phyloP scores from a whole-genome alignment of 2,888 invertebrate species.

The Andrena flavipes region DNA sequence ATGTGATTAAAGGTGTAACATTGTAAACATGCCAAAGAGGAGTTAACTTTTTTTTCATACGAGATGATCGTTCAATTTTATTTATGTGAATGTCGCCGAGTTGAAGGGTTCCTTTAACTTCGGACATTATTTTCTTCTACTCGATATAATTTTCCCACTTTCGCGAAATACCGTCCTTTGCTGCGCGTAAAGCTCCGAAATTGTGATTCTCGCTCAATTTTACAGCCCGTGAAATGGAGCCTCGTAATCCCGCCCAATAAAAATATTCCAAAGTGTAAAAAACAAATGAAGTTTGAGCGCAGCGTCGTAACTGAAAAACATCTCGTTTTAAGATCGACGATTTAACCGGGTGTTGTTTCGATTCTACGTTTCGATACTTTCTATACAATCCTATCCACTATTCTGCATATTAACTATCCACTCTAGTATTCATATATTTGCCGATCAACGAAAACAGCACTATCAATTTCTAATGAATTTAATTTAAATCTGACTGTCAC shows the following conservation, averaged over 20 bases:
- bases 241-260: slow-evolving; percentile 25
- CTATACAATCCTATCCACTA: neutral
- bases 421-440: neutral
- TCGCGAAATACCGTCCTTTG: slow-evolving; percentile 14
- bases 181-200: slow-evolving; percentile 14
- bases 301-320: slow-evolving; percentile 11
- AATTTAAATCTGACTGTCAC: neutral
- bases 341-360: neutral
- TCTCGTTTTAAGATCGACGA: neutral
- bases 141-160: slow-evolving; percentile 12
- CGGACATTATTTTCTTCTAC: neutral
- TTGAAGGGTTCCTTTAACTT: neutral
- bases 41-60: too few relatives aligned
- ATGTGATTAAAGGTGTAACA: too few relatives aligned
- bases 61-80: too few relatives aligned
- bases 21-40: too few relatives aligned
- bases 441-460: neutral
- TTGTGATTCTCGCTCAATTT: slow-evolving; percentile 29
- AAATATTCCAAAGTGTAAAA: slow-evolving; percentile 27
- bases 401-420: too few relatives aligned
- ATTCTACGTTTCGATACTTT: neutral
- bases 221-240: slow-evolving; percentile 30
- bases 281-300: slow-evolving; percentile 16
- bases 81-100: too few relatives aligned
- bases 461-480: neutral